Evolutionary conservation across 2,888 invertebrate species (phyloP).

Genomic region (Amphiduros pacificus): DNA sequence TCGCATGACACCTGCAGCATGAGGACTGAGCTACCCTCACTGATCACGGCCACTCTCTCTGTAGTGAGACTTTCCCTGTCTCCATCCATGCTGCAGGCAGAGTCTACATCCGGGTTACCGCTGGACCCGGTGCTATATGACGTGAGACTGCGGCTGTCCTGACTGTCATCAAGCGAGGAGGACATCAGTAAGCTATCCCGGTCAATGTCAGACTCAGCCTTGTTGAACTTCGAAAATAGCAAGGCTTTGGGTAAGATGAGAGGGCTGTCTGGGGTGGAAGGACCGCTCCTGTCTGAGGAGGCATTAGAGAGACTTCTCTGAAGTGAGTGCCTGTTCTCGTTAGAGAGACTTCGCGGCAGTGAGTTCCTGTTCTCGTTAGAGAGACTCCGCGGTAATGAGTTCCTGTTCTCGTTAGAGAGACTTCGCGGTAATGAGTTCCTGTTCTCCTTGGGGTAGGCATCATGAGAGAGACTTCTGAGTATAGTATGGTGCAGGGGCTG

Average conservation of each 20-base stretch:
- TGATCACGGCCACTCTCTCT: constrained; percentile 3
- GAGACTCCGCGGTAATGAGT: too few relatives aligned
- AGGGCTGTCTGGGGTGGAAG: constrained; percentile 1
- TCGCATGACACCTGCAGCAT: background rate
- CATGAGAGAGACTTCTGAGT: background rate
- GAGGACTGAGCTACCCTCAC: background rate
- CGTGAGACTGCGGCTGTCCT: background rate
- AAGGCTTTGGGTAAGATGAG: too few relatives aligned
- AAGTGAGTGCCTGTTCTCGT: too few relatives aligned
- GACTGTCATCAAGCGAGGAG: constrained; percentile 6
- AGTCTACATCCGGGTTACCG: background rate
- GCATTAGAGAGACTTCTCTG: too few relatives aligned
- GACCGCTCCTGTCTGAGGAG: too few relatives aligned
- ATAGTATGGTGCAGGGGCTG: background rate
- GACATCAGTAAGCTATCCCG: background rate
- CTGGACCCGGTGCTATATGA: constrained; percentile 1
- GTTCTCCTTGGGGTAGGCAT: too few relatives aligned
- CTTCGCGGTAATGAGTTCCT: too few relatives aligned
- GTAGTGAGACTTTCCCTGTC: background rate
- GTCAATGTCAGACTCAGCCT: background rate
- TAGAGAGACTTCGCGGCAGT: too few relatives aligned
- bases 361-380: too few relatives aligned
- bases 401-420: too few relatives aligned
- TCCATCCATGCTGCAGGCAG: constrained; percentile 7
- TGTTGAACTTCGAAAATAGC: background rate